Conservation (phyloP, 2,888 invertebrate genomes). For the Dascillus cervinus region DNA sequence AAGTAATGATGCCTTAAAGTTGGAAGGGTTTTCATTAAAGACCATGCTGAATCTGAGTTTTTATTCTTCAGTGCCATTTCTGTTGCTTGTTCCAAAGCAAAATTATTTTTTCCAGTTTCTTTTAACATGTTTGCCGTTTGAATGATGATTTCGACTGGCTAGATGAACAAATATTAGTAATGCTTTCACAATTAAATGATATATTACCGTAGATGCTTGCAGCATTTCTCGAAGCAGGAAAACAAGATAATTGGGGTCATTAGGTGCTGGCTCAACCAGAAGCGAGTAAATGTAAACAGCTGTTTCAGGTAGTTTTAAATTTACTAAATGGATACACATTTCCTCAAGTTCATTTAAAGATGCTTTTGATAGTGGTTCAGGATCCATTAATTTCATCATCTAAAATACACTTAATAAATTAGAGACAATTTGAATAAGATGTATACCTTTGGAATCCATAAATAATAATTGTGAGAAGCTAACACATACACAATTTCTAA, state of each 20-base stretch:
- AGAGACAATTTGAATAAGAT: no score
- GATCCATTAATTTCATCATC: conserved; percentile 13
- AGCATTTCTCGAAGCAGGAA: conserved; percentile 52
- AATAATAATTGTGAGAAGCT: conserved; percentile 14
- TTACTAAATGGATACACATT: conserved; percentile 46
- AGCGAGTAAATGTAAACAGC: conserved; percentile 41
- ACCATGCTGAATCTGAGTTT: conserved; percentile 41
- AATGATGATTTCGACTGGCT: conserved; percentile 43
- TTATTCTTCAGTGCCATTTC: conserved; percentile 43
- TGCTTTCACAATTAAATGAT: no score
- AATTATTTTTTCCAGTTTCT: conserved; percentile 43
- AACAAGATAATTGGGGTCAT: conserved; percentile 46
- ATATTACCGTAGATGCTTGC: conserved; percentile 42
- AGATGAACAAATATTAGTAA: no score
- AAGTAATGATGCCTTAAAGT: conserved; percentile 54
- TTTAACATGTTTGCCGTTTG: conserved; percentile 44
- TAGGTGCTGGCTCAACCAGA: conserved; percentile 38
- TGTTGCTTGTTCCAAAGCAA: conserved; percentile 34
- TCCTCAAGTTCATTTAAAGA: conserved; percentile 19
- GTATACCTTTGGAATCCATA: conserved; percentile 17
- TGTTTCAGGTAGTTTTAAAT: conserved; percentile 44
- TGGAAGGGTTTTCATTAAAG: conserved; percentile 34
- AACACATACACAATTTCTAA: conserved; percentile 43
- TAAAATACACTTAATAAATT: no score
- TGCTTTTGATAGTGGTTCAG: conserved; percentile 13